phyloP scores from a whole-genome alignment of 2,113 vertebrate genomes.

The Pteronura brasiliensis region DNA sequence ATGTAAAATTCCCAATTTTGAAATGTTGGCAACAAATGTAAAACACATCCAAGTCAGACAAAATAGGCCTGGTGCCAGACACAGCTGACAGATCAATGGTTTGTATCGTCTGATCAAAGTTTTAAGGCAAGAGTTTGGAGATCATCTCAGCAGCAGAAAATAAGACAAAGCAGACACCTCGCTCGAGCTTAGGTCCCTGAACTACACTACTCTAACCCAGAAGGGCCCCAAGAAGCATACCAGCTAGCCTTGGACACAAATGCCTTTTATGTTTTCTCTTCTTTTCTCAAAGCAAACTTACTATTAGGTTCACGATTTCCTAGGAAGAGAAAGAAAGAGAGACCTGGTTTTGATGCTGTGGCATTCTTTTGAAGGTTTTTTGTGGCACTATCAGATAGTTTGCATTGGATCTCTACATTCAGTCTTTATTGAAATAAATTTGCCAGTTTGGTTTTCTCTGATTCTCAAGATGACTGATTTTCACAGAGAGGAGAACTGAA shows the following conservation, averaged over 20 bases:
- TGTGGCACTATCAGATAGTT: neutral
- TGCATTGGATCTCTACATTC: neutral
- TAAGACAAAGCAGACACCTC: neutral
- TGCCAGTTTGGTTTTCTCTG: neutral
- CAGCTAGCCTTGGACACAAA: neutral
- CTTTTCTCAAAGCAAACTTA: neutral
- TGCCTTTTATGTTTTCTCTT: neutral
- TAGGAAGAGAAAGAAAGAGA: neutral
- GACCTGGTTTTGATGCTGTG: neutral
- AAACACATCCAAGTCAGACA: neutral
- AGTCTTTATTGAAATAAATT: neutral
- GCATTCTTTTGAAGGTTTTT: neutral
- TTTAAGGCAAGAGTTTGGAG: neutral
- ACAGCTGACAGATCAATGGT: neutral
- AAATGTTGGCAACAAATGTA: neutral
- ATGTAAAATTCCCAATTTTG: neutral
- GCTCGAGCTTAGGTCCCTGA: neutral
- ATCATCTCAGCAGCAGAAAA: neutral
- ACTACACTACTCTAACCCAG: neutral
- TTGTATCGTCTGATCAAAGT: neutral
- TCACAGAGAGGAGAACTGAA: neutral
- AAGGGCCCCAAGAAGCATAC: neutral
- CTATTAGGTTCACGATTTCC: neutral
- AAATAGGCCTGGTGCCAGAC: neutral
- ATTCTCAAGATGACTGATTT: slow-evolving; percentile 12